phyloP scores from a whole-genome alignment of 2,113 vertebrate species.

The Corythornis madagascariensis region DNA sequence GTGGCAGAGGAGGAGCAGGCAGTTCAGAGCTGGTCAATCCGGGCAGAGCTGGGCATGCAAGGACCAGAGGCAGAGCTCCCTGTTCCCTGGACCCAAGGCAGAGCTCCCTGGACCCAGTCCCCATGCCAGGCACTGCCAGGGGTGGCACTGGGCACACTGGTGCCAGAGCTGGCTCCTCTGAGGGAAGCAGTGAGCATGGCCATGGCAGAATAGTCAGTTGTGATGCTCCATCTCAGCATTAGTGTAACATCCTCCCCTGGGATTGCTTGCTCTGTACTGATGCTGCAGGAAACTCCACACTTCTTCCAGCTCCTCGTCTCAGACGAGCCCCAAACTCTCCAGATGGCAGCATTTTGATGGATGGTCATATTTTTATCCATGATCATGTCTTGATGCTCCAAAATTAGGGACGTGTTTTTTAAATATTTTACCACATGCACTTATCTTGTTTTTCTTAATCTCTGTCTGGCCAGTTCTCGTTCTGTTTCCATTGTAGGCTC shows the following conservation, averaged over 20 bases:
- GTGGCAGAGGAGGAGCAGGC: neutral
- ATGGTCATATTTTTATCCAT: neutral
- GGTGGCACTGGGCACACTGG: neutral
- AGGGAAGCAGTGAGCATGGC: too few species aligned
- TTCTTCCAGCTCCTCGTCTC: conserved; percentile 24
- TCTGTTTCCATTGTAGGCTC: conserved; percentile 24
- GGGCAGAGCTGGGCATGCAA: neutral
- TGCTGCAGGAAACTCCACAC: neutral
- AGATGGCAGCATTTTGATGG: neutral
- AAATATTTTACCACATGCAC: neutral
- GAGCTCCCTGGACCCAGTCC: neutral
- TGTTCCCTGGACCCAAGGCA: too few species aligned
- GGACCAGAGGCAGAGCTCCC: too few species aligned
- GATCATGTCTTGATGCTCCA: neutral
- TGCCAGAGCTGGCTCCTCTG: neutral
- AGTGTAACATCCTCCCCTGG: conserved; percentile 35
- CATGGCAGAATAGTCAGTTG: conserved; percentile 30
- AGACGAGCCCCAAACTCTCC: neutral
- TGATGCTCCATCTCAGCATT: conserved; percentile 48
- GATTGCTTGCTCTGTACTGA: conserved; percentile 41
- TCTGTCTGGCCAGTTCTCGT: neutral
- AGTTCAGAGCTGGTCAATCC: neutral
- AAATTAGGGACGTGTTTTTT: conserved; percentile 25
- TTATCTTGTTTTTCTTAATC: conserved; percentile 45
- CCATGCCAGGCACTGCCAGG: accelerated